A percentile compares a stretch with the other conserved stretches of the same genome.
These are phyloP conservation scores for Melanerpes formicivorus DNA, from an alignment of 2,113 vertebrate genomes.

Conservation along the genomic window DNA sequence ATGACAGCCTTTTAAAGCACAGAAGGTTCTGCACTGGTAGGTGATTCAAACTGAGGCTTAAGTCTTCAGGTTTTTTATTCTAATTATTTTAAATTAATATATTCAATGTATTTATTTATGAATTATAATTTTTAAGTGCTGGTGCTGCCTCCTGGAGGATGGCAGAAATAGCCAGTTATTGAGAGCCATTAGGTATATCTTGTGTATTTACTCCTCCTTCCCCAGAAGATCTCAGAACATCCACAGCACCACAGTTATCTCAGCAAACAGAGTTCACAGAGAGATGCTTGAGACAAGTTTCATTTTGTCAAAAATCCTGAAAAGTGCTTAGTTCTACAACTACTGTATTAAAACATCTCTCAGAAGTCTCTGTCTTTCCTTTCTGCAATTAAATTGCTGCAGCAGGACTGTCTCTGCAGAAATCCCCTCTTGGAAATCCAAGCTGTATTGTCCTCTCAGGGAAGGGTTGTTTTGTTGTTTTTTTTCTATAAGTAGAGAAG, in stretches of 20 bases:
- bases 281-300: background rate
- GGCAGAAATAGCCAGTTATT: background rate
- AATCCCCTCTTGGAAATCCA: background rate
- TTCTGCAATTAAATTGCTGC: slow-evolving; percentile 15
- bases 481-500: background rate
- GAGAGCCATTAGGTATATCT: background rate
- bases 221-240: background rate
- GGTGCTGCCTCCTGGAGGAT: slow-evolving; percentile 31
- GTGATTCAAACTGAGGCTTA: background rate
- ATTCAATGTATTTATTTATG: background rate
- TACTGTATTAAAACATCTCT: background rate
- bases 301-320: slow-evolving; percentile 19
- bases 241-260: background rate
- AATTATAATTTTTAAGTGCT: background rate
- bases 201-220: background rate
- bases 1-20: background rate
- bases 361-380: background rate
- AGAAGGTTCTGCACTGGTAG: background rate
- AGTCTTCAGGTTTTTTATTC: background rate
- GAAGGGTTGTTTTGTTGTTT: background rate
- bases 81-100: background rate
- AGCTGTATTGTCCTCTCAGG: background rate
- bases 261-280: background rate
- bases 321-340: background rate
- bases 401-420: slow-evolving; percentile 29